Base-by-base conservation (phyloP, 2,888 invertebrate genomes). In the Hyppa rectilinea region DNA sequence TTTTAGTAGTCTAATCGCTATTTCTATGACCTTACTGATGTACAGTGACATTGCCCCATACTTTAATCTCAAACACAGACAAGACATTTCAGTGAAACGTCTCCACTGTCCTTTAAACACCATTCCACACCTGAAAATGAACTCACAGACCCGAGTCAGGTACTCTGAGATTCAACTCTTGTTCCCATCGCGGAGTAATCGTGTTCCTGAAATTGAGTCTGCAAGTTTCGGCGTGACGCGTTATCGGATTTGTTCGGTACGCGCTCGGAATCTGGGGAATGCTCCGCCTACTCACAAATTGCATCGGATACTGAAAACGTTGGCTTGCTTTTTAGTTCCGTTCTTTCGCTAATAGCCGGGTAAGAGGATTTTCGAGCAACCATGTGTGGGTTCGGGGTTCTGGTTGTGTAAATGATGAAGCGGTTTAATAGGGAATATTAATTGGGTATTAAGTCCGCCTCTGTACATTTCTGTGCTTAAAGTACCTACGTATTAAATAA, bases 201-300 rank as follows among this genome's bases (percentile, higher is more conserved):
- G 92, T 86, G 92, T 95, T 93, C 89, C 88, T 87, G 92, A 91
- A 93, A 93, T 94, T 90, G 93, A 93, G 93, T 94, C 93, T 91
- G 91, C 89, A 89, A 92, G 91, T 92, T 92, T 90, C 88, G 86
- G 89, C 90, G 88, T 89, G 91, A 92, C 92, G 91, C 90, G 94
- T 95, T 95, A 95, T 95, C 95, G 91, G 94, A 94, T 95, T 95
- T 95, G 93, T 92, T 91, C 90, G 85, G 90, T 77, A 94, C 94
- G 94, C 94, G 92, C 86, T 55, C 82, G 85, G 94, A 92, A 95
- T 93, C 88, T 87, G 67, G 76, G 68, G 65, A 60, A 65, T 14
- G 71, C 69, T 79, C 88, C 87, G 83, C 85, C 86, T 85, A 84
- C 85, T 78, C 70, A 73, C 70, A 82, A 85, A 87, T 85, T 87